Conservation (phyloP, 2,888 invertebrate species). For the Xylota segnis region DNA sequence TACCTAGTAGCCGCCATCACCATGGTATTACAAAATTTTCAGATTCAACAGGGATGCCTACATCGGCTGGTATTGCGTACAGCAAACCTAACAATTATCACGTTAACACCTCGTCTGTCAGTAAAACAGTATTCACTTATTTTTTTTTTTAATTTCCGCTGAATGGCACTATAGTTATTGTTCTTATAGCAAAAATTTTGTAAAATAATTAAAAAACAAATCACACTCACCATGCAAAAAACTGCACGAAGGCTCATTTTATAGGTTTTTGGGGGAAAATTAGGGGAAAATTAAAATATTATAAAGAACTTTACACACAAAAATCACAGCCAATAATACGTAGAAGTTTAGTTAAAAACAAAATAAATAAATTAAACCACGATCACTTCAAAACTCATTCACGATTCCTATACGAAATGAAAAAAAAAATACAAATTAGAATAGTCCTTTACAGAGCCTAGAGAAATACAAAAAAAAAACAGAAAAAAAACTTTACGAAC, state of each 20-base stretch:
- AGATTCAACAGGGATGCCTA: conserved; percentile 16
- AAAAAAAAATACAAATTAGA: conserved; percentile 60
- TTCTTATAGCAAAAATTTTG: conserved; percentile 11
- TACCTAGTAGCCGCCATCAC: not conserved
- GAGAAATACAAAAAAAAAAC: conserved; percentile 5
- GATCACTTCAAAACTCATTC: conserved; percentile 77
- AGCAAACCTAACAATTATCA: conserved; percentile 68
- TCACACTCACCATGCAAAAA: conserved; percentile 84
- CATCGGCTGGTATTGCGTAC: conserved; percentile 22
- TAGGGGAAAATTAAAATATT: conserved; percentile 78
- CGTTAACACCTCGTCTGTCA: conserved; percentile 46
- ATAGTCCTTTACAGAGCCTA: conserved; percentile 67
- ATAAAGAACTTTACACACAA: conserved; percentile 80
- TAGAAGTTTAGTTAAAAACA: conserved; percentile 78
- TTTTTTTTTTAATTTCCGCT: conserved; percentile 10
- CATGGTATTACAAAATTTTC: conserved; percentile 19
- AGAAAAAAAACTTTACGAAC: conserved; percentile 18
- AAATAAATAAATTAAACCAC: conserved; percentile 78
- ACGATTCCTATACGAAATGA: conserved; percentile 75
- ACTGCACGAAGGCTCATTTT: conserved; percentile 84
- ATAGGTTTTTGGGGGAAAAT: conserved; percentile 52
- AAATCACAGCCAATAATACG: conserved; percentile 80
- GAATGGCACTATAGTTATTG: conserved; percentile 40
- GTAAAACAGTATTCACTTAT: conserved; percentile 10
- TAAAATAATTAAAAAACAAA: conserved; percentile 11